Base-by-base conservation (phyloP, 2,888 invertebrate genomes). In the Euphydryas editha region DNA sequence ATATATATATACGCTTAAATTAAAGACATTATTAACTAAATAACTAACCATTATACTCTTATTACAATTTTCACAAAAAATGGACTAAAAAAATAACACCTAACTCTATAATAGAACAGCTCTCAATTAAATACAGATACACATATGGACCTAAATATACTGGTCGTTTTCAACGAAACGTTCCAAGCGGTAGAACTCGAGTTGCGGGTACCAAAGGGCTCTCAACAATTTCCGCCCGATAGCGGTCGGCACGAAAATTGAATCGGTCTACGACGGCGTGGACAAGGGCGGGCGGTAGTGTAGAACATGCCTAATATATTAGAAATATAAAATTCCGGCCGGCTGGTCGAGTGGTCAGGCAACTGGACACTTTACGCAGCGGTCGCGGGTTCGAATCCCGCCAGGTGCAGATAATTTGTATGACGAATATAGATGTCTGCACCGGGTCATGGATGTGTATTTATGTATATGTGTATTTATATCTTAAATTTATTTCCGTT, bases 191-290 rank as follows among this genome's bases (percentile, higher is more conserved):
- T 57, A 63, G 63, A 46, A 68, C 63, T 68, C 59, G 62, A 60
- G 67, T 65, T 68, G 67, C 63, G 72, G 70, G 70, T 67, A 68
- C 72, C 72, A 67, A 73, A 72, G 72, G 75, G 75, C 73, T 75
- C 75, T 76, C 74, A 75, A 74, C 77, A 75, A 79, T 78, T 78
- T 79, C 79, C 80, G 76, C 49, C 67, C 70, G 72, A 71, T 72
- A 72, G 73, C 70, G 73, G 71, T 72, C 73, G 68, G 64, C 68
- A 70, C 72, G 73, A 75, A 77, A 79, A 79, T 80, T 77, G 77
- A 78, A 77, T 79, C 74, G 72, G 64, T 71, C 59, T 67, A 69
- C 68, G 57, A 68, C 64, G 65, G 67, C 70, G 67, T 62, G 59
- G 66, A 64, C 67, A 58, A 56, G 57, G 30, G 57, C 59, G 51